Conservation (phyloP, 2,888 invertebrate genomes). For the Bombylius discolor region DNA sequence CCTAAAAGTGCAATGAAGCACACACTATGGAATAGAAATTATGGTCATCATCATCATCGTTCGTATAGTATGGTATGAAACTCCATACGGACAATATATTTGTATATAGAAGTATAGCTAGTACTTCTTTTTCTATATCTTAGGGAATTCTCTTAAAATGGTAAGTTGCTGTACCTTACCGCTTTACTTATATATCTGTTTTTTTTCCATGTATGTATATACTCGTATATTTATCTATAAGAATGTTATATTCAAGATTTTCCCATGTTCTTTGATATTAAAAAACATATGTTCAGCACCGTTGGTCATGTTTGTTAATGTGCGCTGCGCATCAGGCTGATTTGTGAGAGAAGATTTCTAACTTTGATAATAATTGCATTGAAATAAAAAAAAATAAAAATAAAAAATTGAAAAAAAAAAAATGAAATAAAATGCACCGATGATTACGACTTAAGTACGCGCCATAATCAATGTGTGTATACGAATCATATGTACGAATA, state of each 20-base stretch:
- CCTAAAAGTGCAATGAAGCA: not conserved
- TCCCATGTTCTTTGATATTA: constrained; percentile 2
- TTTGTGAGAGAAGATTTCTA: constrained; percentile 1
- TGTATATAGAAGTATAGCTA: too few relatives aligned
- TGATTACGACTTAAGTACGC: too few relatives aligned
- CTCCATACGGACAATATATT: too few relatives aligned
- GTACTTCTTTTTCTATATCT: too few relatives aligned
- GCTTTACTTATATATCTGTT: not conserved
- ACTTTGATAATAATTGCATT: not conserved
- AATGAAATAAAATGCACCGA: not conserved
- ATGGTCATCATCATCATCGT: too few relatives aligned
- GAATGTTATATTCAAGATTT: not conserved
- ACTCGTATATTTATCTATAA: too few relatives aligned
- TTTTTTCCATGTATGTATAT: too few relatives aligned
- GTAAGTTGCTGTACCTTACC: not conserved
- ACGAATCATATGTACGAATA: not conserved
- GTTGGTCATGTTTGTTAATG: constrained; percentile 5
- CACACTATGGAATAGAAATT: too few relatives aligned
- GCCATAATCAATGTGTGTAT: too few relatives aligned
- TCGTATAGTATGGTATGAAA: too few relatives aligned
- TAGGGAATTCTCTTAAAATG: too few relatives aligned
- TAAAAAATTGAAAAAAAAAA: too few relatives aligned
- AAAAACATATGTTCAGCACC: constrained; percentile 3
- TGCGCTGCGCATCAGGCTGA: not conserved
- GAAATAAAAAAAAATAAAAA: not conserved